These are phyloP conservation scores for Globia sparganii DNA, from an alignment of 2,888 invertebrate species.

Conservation along the genomic window DNA sequence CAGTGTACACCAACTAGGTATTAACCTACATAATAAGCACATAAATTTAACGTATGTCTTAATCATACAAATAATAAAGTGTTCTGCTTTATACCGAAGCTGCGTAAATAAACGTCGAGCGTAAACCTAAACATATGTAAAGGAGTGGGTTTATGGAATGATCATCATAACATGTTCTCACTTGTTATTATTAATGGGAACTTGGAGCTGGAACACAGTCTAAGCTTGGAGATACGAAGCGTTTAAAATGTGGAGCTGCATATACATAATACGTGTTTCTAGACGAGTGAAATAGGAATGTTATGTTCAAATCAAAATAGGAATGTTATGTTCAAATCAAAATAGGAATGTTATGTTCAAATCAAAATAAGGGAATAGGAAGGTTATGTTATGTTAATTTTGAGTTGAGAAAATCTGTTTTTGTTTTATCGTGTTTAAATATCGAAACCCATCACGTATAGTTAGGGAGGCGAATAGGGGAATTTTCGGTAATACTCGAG, in stretches of 20 bases:
- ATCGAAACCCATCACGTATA: too few species aligned
- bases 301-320: too few species aligned
- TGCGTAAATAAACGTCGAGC: slow-evolving; percentile 39
- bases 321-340: too few species aligned
- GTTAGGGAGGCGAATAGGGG: too few species aligned
- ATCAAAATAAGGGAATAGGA: too few species aligned
- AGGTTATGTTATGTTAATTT: too few species aligned
- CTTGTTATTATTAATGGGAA: slow-evolving; percentile 3
- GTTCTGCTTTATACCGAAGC: slow-evolving; percentile 37
- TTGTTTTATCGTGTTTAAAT: too few species aligned
- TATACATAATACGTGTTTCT: background rate
- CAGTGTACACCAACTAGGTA: slow-evolving; percentile 11
- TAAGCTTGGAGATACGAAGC: background rate
- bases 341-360: too few species aligned
- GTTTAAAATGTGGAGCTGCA: background rate
- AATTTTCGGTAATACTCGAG: too few species aligned
- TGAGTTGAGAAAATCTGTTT: too few species aligned
- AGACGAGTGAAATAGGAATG: background rate
- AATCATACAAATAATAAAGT: slow-evolving; percentile 48
- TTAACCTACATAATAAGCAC: slow-evolving; percentile 46
- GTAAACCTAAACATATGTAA: slow-evolving; percentile 38
- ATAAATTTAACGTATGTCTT: slow-evolving; percentile 48
- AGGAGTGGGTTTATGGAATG: slow-evolving; percentile 45
- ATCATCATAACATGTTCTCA: slow-evolving; percentile 37
- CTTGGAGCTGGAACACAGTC: background rate